phyloP scores from a whole-genome alignment of 2,888 invertebrate genomes.

The Alentia gelatinosa region DNA sequence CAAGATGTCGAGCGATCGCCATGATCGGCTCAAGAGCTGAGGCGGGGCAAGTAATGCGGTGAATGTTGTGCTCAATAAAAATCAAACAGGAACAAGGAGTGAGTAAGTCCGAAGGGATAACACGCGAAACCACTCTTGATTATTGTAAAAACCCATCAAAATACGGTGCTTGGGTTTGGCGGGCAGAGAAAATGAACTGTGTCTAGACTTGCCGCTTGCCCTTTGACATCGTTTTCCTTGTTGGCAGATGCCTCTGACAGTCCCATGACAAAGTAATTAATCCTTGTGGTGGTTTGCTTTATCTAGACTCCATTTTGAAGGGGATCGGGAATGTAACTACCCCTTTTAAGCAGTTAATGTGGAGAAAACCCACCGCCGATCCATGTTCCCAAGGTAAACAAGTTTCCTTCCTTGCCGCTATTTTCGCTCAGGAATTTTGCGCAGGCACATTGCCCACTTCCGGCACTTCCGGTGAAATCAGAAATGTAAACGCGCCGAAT shows the following conservation, averaged over 20 bases:
- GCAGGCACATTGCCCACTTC: neutral
- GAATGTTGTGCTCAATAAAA: no score
- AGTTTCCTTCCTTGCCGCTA: slow-evolving; percentile 16
- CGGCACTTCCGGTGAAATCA: slow-evolving; percentile 1
- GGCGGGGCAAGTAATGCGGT: no score
- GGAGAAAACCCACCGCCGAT: neutral
- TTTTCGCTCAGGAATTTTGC: slow-evolving; percentile 48
- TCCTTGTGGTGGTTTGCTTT: neutral
- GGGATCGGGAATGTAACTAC: neutral
- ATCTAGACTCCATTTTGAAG: neutral
- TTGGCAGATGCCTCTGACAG: neutral
- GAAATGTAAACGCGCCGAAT: neutral
- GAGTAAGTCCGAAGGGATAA: no score
- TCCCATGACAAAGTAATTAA: neutral
- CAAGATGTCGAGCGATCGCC: slow-evolving; percentile 32
- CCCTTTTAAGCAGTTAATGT: neutral
- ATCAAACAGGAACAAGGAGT: no score
- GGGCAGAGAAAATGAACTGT: neutral
- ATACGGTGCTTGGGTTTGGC: neutral
- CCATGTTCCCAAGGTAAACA: slow-evolving; percentile 51
- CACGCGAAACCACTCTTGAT: no score
- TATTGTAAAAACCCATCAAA: neutral
- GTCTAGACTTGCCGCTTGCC: slow-evolving; percentile 11
- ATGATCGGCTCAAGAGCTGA: no score
- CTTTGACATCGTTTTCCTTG: neutral